phyloP scores from a whole-genome alignment of 2,888 invertebrate species.

The Hofmannophila pseudospretella region DNA sequence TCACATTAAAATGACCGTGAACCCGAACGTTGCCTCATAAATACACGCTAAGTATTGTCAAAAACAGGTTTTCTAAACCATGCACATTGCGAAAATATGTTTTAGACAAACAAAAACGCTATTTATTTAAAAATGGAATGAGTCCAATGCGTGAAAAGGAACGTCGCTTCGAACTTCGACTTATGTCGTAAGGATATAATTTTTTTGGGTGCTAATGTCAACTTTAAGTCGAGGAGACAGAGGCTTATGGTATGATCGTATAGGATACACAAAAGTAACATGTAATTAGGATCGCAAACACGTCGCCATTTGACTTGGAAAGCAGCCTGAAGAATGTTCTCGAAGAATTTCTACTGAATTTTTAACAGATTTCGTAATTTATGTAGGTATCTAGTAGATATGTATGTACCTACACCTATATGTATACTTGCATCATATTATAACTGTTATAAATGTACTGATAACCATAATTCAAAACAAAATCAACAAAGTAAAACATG shows the following conservation, averaged over 20 bases:
- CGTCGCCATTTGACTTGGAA: constrained; percentile 67
- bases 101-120: constrained; percentile 34
- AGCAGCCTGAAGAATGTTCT: constrained; percentile 48
- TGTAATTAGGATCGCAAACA: constrained; percentile 50
- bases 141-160: constrained; percentile 56
- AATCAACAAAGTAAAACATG: too few relatives aligned
- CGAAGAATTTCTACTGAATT: constrained; percentile 41
- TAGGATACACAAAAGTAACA: constrained; percentile 43
- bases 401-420: not conserved
- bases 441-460: too few relatives aligned
- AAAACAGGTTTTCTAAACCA: constrained; percentile 6
- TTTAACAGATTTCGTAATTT: constrained; percentile 44
- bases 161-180: constrained; percentile 30
- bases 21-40: constrained; percentile 10
- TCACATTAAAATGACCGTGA: constrained; percentile 18
- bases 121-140: constrained; percentile 60
- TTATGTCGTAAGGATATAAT: constrained; percentile 26
- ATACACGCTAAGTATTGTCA: constrained; percentile 9
- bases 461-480: too few relatives aligned
- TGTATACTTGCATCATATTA: too few relatives aligned
- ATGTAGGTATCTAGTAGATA: not conserved
- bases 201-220: constrained; percentile 17
- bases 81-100: constrained; percentile 48
- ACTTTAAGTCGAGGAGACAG: constrained; percentile 15
- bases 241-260: constrained; percentile 16